Base-by-base conservation (phyloP, 2,797 vertebrate species). In the Threskiornis aethiopicus region DNA sequence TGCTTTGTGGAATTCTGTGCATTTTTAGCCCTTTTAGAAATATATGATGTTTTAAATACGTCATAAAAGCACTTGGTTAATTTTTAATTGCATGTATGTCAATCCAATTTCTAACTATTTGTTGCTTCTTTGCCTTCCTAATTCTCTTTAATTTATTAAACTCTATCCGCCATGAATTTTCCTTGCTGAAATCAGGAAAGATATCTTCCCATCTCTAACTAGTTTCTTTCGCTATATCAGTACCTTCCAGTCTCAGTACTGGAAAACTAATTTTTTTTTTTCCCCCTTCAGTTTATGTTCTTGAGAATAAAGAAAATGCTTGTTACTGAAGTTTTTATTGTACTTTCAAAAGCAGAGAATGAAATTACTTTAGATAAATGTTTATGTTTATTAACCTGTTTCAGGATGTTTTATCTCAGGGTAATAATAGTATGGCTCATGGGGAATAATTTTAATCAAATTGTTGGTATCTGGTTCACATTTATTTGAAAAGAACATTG, bases 371-470 rank as follows among this genome's bases (percentile, higher is more conserved):
- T 78, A 87, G 37, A 65, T 86, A 75, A 52, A 83, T 80, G 9
- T 49, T 78, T 88, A 46, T 54, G 29, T 77, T 94, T 94, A 84
- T 91, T 94, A 80, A 59, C 54, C 24, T 46, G 7, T 41, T 91
- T 57, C 42, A 87, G 17, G 31, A 47, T 92, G 31, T 64, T 91
- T 93, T 90, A 57, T 82, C 28, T 61, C n/a, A 88, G n/a, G 17
- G 6, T 86, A 96, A 55, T 77, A 78, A 84, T 29, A 81, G 2
- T 42, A 66, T 70, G 46, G 16, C 41, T 90, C 26, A 65, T 46
- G 25, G 28, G 19, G 9, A 88, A 87, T 69, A 91, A 90, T 89
- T 95, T 93, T 87, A 93, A 93, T 93, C 35, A 81, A 89, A 69
- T 77, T 90, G 6, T 62, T 95, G 22, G 11, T 86, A 37, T 55